Evolutionary conservation across 2,797 vertebrate species (phyloP).

Genomic region (Gobionotothen gibberifrons): DNA sequence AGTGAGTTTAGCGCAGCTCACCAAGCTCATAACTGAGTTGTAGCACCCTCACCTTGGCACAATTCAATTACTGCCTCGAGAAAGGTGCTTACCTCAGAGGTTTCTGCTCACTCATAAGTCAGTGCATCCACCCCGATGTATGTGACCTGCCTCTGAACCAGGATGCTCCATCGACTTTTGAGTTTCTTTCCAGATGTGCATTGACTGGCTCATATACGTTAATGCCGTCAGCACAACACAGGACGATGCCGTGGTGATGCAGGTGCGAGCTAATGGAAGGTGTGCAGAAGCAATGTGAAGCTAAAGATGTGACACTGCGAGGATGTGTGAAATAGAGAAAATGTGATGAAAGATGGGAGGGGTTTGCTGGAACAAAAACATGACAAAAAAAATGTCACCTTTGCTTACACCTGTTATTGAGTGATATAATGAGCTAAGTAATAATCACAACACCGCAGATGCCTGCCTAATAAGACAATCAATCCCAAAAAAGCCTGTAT

Average conservation of each 20-base stretch:
- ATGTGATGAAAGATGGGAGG: constrained; percentile 11
- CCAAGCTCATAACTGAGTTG: constrained; percentile 59
- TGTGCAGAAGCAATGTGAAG: constrained; percentile 33
- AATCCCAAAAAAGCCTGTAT: constrained; percentile 46
- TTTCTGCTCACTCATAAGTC: constrained; percentile 50
- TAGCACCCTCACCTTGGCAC: constrained; percentile 45
- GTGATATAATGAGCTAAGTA: constrained; percentile 37
- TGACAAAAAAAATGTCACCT: constrained; percentile 21
- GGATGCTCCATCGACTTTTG: not conserved
- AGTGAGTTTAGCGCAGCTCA: constrained; percentile 56
- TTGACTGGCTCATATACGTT: constrained; percentile 29
- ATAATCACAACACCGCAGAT: constrained; percentile 51
- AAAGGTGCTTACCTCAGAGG: constrained; percentile 61
- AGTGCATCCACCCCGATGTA: constrained; percentile 6
- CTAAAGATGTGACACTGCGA: constrained; percentile 20
- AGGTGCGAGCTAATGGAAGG: constrained; percentile 47
- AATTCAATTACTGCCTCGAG: constrained; percentile 55
- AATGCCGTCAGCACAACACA: constrained; percentile 19
- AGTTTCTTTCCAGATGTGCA: constrained; percentile 36
- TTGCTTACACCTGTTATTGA: constrained; percentile 46
- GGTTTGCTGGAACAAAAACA: not conserved
- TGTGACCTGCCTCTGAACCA: constrained; percentile 51
- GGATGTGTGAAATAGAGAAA: constrained; percentile 39
- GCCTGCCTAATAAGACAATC: constrained; percentile 40
- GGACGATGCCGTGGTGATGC: constrained; percentile 13